Conservation (phyloP, 2,113 vertebrate genomes). For the Acinonyx jubatus region DNA sequence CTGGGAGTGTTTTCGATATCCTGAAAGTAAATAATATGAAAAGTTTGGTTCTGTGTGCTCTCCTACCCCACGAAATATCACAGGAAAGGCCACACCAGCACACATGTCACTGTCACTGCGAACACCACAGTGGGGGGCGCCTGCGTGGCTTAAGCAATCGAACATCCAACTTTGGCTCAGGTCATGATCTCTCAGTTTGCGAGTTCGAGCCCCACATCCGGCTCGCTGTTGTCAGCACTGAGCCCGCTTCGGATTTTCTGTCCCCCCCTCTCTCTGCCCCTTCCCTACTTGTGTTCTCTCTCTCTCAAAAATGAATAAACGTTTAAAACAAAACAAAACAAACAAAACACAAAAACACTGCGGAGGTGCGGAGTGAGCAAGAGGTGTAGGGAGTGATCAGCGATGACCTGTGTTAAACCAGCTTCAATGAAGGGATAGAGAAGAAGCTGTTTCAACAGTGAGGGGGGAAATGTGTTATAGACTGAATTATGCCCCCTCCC, state of each 20-base stretch:
- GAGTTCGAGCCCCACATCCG: no score
- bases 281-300: no score
- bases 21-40: not conserved
- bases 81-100: not conserved
- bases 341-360: no score
- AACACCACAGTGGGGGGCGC: accelerated
- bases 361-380: accelerated
- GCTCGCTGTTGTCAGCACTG: no score
- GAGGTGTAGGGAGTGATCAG: not conserved
- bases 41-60: not conserved
- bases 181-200: no score
- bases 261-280: no score
- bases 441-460: not conserved
- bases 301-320: no score
- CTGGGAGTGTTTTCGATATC: not conserved
- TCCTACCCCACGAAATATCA: not conserved
- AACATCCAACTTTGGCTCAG: no score
- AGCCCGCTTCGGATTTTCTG: no score
- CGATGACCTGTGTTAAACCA: not conserved
- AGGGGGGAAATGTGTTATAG: not conserved
- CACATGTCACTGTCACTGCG: not conserved
- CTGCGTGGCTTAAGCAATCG: no score
- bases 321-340: no score
- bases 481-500: no score
- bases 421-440: not conserved